These are phyloP conservation scores for Caenorhabditis japonica DNA, from an alignment of 2,888 invertebrate species.

Conservation along the genomic window DNA sequence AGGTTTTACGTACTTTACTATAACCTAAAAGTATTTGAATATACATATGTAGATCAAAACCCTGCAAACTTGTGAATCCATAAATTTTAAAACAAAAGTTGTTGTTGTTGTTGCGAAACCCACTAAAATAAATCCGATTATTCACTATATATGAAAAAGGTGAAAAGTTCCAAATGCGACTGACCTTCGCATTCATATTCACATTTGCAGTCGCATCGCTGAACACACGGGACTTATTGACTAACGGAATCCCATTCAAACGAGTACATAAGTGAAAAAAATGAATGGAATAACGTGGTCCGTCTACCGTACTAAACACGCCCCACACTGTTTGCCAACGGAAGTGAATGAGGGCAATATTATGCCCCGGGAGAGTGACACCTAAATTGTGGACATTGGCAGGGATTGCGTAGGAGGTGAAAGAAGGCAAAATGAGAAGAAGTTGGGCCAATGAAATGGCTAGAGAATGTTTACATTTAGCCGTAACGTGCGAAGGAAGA, in stretches of 20 bases:
- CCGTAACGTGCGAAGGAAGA: neutral
- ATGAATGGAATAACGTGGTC: too few relatives aligned
- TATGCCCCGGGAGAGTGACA: conserved; percentile 5
- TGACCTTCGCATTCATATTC: too few relatives aligned
- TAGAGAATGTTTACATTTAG: conserved; percentile 21
- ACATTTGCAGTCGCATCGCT: conserved; percentile 8
- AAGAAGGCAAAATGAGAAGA: neutral
- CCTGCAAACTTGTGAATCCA: too few relatives aligned
- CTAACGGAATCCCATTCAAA: conserved; percentile 7
- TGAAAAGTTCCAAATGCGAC: too few relatives aligned
- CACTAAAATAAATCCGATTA: too few relatives aligned
- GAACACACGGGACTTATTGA: conserved; percentile 1
- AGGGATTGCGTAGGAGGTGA: neutral
- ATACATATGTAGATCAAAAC: too few relatives aligned
- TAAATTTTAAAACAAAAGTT: too few relatives aligned
- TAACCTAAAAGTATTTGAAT: too few relatives aligned
- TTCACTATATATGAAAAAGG: too few relatives aligned
- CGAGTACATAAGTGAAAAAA: neutral
- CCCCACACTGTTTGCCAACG: conserved; percentile 29
- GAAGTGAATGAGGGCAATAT: conserved; percentile 16
- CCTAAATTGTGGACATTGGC: conserved; percentile 1
- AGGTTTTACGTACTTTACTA: too few relatives aligned
- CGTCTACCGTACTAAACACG: conserved; percentile 6
- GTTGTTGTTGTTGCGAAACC: too few relatives aligned
- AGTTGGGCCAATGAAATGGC: neutral